Base-by-base conservation (phyloP, 2,113 vertebrate genomes). In the Oenanthe melanoleuca region DNA sequence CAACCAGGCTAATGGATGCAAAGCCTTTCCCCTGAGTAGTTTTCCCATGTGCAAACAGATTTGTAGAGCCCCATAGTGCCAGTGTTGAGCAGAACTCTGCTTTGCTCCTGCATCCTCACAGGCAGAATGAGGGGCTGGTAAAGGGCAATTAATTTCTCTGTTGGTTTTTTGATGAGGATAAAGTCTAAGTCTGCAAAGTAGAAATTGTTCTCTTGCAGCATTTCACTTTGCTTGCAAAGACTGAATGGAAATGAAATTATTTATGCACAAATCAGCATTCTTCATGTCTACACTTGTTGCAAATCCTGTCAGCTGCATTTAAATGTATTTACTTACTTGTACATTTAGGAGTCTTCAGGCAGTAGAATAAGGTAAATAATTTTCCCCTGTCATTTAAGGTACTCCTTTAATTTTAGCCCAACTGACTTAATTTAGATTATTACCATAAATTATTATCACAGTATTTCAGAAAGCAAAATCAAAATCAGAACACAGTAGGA, bases 361-460 rank as follows among this genome's bases (percentile, higher is more conserved):
- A 81, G 69, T 70, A 79, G 47, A 96, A 94, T 66, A 95, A 86
- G 69, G 77, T 86, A 96, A 96, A 96, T 97, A 92, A 66, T 94
- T 86, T 84, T 93, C 66, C 89, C 70, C 72, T 97, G 86, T 66
- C 80, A 88, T 67, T 96, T 94, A 96, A 90, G 82, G 71, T 92
- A 95, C 91, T 97, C 40, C 50, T 74, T 83, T 97, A 97, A 98
- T 97, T 97, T 89, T 92, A 97, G 40, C 33, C 74, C 97, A 97
- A 97, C 93, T 97, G 86, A 87, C 53, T 81, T 77, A 53, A 88
- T 88, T 86, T 92, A 86, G 85, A 82, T 84, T 86, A 81, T 94
- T 96, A 69, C 49, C 57, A 75, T 94, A 77, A 93, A 88, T 47
- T 1, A 95, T 97, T 96, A 91, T 86, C 90, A 74, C 55, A 12